These are phyloP conservation scores for Cerastis leucographa DNA, from an alignment of 2,888 invertebrate species.

Conservation along the genomic window DNA sequence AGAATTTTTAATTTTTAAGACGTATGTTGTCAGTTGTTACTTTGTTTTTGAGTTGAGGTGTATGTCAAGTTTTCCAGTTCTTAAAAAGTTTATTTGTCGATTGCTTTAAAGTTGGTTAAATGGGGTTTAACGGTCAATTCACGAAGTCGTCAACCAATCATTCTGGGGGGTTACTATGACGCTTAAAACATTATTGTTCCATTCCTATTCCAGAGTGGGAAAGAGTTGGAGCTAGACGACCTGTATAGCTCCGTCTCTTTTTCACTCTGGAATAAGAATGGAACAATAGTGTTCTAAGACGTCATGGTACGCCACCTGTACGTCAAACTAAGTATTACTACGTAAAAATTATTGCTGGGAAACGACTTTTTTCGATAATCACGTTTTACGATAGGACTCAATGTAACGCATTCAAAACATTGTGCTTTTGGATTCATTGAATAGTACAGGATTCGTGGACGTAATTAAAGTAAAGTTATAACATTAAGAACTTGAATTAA, in stretches of 20 bases:
- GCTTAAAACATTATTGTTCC: too few relatives aligned
- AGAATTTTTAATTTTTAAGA: conserved; percentile 39
- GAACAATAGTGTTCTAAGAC: too few relatives aligned
- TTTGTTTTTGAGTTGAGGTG: conserved; percentile 30
- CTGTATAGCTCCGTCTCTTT: too few relatives aligned
- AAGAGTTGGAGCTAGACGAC: too few relatives aligned
- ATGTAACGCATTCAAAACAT: background rate
- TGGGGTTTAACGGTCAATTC: background rate
- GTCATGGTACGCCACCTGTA: too few relatives aligned
- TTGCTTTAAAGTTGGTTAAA: background rate
- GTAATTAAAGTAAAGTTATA: too few relatives aligned
- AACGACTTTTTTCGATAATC: background rate
- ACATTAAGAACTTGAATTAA: too few relatives aligned
- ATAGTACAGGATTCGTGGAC: background rate
- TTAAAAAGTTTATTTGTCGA: background rate
- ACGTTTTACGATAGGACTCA: background rate
- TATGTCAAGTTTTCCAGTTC: background rate
- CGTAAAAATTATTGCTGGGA: background rate
- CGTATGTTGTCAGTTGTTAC: conserved; percentile 42
- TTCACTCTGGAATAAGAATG: too few relatives aligned
- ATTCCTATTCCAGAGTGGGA: too few relatives aligned
- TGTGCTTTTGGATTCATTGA: background rate
- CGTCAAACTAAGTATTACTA: background rate
- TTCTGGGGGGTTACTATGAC: too few relatives aligned
- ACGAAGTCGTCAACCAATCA: background rate